phyloP scores from a whole-genome alignment of 2,888 invertebrate genomes.

The Chironomus tentans region DNA sequence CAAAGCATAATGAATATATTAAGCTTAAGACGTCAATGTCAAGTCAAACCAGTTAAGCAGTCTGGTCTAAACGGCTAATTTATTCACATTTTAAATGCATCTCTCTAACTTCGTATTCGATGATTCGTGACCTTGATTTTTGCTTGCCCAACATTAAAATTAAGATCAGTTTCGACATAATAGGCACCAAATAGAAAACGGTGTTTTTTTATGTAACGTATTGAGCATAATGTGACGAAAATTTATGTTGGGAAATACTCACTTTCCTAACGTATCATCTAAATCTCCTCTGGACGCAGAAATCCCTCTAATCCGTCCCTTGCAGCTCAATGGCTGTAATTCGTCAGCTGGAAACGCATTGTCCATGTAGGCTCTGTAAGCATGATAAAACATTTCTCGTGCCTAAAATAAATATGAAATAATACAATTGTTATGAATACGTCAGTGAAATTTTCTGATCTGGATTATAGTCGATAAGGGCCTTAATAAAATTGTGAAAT shows the following conservation, averaged over 20 bases:
- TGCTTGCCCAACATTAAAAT: not conserved
- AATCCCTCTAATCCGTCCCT: constrained; percentile 81
- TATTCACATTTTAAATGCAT: too few relatives aligned
- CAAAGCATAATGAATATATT: too few relatives aligned
- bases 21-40: too few relatives aligned
- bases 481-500: not conserved
- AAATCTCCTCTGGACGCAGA: constrained; percentile 91
- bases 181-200: not conserved
- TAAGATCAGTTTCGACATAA: not conserved
- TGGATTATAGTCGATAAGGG: not conserved
- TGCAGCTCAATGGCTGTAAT: constrained; percentile 92
- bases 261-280: constrained; percentile 96
- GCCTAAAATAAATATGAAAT: constrained; percentile 45
- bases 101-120: not conserved
- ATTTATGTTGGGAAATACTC: constrained; percentile 41
- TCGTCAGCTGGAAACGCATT: constrained; percentile 98
- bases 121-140: not conserved
- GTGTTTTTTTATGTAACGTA: not conserved
- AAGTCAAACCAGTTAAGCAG: too few relatives aligned
- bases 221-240: not conserved
- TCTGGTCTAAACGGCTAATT: too few relatives aligned
- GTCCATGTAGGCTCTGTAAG: constrained; percentile 91
- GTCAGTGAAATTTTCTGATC: not conserved
- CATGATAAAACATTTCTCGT: constrained; percentile 94
- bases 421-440: not conserved